Percentiles rank a stretch among this genome's conserved stretches.
Conservation (phyloP, 2,113 vertebrate species). For the Platysteira castanea region DNA sequence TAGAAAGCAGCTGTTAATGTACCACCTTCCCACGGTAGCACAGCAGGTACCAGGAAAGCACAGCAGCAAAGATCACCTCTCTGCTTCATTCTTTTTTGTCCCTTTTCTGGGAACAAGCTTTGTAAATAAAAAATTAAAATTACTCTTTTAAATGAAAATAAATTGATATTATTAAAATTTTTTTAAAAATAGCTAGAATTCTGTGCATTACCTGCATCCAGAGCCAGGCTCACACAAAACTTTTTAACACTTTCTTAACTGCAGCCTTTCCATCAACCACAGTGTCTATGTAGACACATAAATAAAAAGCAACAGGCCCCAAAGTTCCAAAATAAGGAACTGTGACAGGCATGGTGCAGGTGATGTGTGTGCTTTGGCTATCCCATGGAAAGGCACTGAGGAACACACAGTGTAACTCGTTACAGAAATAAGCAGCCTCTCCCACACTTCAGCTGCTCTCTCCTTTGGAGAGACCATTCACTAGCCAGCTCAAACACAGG, state of each 20-base stretch:
- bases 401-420: not conserved
- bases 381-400: not conserved
- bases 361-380: not conserved
- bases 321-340: not conserved
- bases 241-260: not conserved
- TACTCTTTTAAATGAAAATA: not conserved
- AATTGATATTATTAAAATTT: not conserved
- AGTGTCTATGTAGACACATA: not conserved
- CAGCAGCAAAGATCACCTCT: not conserved
- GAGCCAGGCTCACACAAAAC: not conserved
- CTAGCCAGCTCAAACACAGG: not conserved
- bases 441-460: not conserved
- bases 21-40: no score
- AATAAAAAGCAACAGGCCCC: not conserved
- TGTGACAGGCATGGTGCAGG: not conserved
- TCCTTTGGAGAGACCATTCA: not conserved
- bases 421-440: not conserved
- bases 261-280: not conserved
- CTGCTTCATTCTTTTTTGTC: not conserved
- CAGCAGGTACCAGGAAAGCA: not conserved
- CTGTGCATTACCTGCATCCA: not conserved
- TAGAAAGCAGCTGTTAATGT: not conserved
- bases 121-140: not conserved
- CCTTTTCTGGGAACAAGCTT: not conserved
- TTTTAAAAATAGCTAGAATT: no score